Evolutionary conservation across 2,888 invertebrate genomes (phyloP).

Genomic region (Clistopyga incitator): DNA sequence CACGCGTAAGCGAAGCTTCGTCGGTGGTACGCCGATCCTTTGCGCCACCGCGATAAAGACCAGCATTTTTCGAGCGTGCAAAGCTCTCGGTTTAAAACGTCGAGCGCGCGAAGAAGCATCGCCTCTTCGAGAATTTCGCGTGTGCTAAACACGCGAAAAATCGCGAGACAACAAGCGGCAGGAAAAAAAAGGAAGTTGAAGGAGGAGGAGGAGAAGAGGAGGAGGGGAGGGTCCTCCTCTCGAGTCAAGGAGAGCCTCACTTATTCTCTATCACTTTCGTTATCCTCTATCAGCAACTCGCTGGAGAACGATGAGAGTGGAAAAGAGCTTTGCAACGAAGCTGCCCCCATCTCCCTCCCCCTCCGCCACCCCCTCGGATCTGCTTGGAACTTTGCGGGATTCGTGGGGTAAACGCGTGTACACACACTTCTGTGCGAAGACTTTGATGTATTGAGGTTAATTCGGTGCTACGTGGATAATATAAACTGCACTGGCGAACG

Average conservation of each 20-base stretch:
- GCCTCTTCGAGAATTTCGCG: constrained; percentile 24
- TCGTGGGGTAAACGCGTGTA: constrained; percentile 50
- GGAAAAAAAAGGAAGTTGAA: constrained; percentile 12
- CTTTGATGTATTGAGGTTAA: constrained; percentile 64
- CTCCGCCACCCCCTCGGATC: not conserved
- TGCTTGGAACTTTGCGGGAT: constrained; percentile 64
- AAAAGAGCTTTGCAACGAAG: constrained; percentile 18
- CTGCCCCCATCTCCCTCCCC: not conserved
- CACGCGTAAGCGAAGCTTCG: constrained; percentile 32
- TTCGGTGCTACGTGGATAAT: constrained; percentile 20
- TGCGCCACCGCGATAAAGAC: constrained; percentile 53
- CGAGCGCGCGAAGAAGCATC: not conserved
- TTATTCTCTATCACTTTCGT: constrained; percentile 18
- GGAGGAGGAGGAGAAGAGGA: not conserved
- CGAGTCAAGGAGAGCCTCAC: constrained; percentile 26
- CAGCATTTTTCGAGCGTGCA: constrained; percentile 41
- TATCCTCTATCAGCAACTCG: constrained; percentile 26
- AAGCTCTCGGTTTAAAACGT: constrained; percentile 29
- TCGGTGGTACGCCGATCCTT: constrained; percentile 57
- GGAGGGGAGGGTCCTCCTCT: constrained; percentile 8
- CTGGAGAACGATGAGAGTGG: constrained; percentile 23
- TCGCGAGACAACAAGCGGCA: constrained; percentile 38
- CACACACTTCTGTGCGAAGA: constrained; percentile 51
- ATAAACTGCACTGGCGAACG: not conserved
- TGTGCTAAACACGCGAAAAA: constrained; percentile 63